Base-by-base conservation (phyloP, 2,888 invertebrate species). In the Sesamia inferens region DNA sequence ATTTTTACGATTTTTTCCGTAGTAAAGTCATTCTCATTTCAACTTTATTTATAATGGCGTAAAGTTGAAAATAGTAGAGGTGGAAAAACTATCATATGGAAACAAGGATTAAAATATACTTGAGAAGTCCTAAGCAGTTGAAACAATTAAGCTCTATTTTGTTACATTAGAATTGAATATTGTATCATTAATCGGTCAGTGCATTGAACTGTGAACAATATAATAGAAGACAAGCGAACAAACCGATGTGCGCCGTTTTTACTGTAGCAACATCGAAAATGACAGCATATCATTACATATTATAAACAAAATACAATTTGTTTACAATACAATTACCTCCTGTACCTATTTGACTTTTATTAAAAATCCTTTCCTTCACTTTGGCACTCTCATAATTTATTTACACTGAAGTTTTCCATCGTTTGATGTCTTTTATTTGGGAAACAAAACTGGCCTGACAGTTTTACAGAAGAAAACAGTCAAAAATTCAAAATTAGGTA, bases 321-420 rank as follows among this genome's bases (percentile, higher is more conserved):
- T 4, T 31, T 31, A 31, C 3, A 31, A 31, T 19, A 48, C 7
- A 10, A 44, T 3, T 31, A 31, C 31, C 31, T 31, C 31, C 5
- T 24, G 19, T 31, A 31, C 31, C 31, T 10, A 19, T 54, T n/a
- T 14, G 13, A 24, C 11, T 39, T 14, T 3, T 48, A 54, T 44
- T 22, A 58, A 42, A 54, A 13, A 42, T 24, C 47, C 24, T 39
- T 31, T 31, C 31, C 16, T 39, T 10, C n/a, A 54, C 19, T 74
- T 76, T 61, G 76, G 74, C 68, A 74, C 74, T 68, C 19, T 31
- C 51, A 42, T 22, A 58, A 39, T 7, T 42, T 47, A 31, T 39
- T 31, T 13, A 10, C n/a, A 58, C 6, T 14, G 8, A 71, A 0
- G n/a, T 11, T 54, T 54, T 54, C 11, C 54, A 54, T 11, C n/a